A percentile compares a stretch with the other conserved stretches of the same genome.
These are phyloP conservation scores for Ranitomeya variabilis DNA, from an alignment of 2,113 vertebrate genomes.

Conservation along the genomic window DNA sequence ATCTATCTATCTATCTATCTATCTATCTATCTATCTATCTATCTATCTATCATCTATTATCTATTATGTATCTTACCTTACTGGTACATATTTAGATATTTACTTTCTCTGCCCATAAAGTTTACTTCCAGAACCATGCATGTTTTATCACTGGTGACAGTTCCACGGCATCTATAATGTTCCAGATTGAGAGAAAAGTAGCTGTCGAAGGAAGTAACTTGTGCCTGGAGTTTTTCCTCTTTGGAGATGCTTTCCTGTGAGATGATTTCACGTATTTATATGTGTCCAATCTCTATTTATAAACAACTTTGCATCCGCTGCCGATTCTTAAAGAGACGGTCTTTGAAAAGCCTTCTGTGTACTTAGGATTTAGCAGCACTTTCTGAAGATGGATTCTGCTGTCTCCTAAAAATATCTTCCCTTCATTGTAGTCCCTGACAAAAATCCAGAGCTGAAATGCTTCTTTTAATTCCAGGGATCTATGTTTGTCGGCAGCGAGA, in stretches of 20 bases:
- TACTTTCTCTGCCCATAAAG: neutral
- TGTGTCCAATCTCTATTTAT: neutral
- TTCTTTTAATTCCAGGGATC: constrained; percentile 38
- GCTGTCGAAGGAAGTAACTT: neutral
- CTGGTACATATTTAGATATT: neutral
- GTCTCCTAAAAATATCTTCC: constrained; percentile 28
- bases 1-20: no score
- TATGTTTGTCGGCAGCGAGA: constrained; percentile 8
- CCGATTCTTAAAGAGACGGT: constrained; percentile 8
- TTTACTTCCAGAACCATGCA: neutral
- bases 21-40: no score
- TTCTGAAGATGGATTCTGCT: constrained; percentile 19
- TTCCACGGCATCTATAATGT: neutral
- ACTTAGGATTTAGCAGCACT: neutral
- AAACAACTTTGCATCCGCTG: constrained; percentile 29
- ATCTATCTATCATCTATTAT: no score
- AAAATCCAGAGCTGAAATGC: constrained; percentile 15
- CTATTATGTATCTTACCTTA: no score
- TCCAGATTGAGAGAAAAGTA: neutral
- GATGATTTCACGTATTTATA: constrained; percentile 30
- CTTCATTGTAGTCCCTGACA: constrained; percentile 14
- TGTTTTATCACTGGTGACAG: neutral
- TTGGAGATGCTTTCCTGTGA: neutral
- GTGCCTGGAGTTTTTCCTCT: neutral
- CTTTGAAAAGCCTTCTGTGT: neutral